These are phyloP conservation scores for Drosophila punjabiensis DNA, from an alignment of 1,140 invertebrate genomes.

Conservation along the genomic window DNA sequence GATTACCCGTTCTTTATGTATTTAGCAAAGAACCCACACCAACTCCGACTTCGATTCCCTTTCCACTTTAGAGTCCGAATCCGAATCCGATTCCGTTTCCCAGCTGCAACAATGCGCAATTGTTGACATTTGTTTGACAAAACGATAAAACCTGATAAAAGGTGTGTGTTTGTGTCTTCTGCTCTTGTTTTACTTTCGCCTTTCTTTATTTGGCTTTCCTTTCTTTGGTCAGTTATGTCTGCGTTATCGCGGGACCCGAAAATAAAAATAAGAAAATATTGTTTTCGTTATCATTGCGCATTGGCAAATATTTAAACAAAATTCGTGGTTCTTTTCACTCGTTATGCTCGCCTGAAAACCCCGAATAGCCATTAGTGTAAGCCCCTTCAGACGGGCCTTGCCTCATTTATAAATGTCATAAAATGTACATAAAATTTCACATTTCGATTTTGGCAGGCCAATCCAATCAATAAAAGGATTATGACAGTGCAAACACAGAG, in stretches of 20 bases:
- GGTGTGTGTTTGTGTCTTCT: constrained; percentile 50
- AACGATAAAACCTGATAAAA: constrained; percentile 73
- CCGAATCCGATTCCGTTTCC: constrained; percentile 30
- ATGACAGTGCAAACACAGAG: constrained; percentile 64
- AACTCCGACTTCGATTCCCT: constrained; percentile 5
- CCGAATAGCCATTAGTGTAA: constrained; percentile 77
- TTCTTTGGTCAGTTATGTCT: constrained; percentile 67
- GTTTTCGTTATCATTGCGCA: constrained; percentile 60
- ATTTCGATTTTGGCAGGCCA: constrained; percentile 65
- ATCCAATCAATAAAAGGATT: constrained; percentile 82
- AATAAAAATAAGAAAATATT: constrained; percentile 31
- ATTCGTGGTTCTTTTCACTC: constrained; percentile 31
- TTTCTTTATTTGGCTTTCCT: constrained; percentile 54
- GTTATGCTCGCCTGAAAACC: constrained; percentile 34
- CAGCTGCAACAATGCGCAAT: constrained; percentile 81
- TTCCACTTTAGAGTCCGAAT: constrained; percentile 20
- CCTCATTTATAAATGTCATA: constrained; percentile 72
- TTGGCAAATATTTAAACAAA: constrained; percentile 78
- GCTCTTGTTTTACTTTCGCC: constrained; percentile 68
- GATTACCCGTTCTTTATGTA: constrained; percentile 39
- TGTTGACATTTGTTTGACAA: constrained; percentile 80
- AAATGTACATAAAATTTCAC: constrained; percentile 47
- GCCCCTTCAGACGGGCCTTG: constrained; percentile 43
- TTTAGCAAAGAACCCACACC: constrained; percentile 58
- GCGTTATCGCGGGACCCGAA: constrained; percentile 50